A percentile compares a stretch with the other conserved stretches of the same genome.
phyloP scores from a whole-genome alignment of 64 coral and sea anemone species.

The Actinia tenebrosa region DNA sequence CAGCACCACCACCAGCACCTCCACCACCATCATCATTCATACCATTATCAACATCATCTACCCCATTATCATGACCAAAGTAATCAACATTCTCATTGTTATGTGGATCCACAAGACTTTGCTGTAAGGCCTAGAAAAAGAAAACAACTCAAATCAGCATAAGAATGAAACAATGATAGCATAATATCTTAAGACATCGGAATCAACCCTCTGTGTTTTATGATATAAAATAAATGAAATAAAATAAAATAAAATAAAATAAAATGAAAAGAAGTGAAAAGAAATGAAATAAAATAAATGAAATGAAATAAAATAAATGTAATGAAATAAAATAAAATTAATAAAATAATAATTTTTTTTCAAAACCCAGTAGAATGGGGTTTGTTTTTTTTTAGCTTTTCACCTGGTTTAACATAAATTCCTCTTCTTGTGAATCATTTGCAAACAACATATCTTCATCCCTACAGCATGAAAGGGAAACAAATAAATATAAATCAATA shows the following conservation, averaged over 20 bases:
- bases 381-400: background rate
- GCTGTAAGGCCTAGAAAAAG: slow-evolving; percentile 38
- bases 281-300: too few relatives aligned
- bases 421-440: slow-evolving; percentile 56
- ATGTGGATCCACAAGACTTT: slow-evolving; percentile 13
- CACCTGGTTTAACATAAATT: slow-evolving; percentile 48
- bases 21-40: background rate
- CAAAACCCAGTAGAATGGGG: too few relatives aligned
- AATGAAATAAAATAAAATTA: too few relatives aligned
- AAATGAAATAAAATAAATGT: too few relatives aligned
- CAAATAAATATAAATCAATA: background rate
- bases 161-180: too few relatives aligned
- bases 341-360: too few relatives aligned
- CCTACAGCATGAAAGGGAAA: background rate
- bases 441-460: slow-evolving; percentile 44
- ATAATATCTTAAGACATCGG: too few relatives aligned
- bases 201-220: too few relatives aligned
- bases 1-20: background rate
- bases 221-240: too few relatives aligned
- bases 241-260: too few relatives aligned
- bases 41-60: background rate
- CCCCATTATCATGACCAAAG: background rate
- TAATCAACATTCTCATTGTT: background rate
- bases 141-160: background rate
- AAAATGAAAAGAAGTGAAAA: too few relatives aligned